phyloP scores from a whole-genome alignment of 2,797 vertebrate genomes.

The Muscicapa striata region DNA sequence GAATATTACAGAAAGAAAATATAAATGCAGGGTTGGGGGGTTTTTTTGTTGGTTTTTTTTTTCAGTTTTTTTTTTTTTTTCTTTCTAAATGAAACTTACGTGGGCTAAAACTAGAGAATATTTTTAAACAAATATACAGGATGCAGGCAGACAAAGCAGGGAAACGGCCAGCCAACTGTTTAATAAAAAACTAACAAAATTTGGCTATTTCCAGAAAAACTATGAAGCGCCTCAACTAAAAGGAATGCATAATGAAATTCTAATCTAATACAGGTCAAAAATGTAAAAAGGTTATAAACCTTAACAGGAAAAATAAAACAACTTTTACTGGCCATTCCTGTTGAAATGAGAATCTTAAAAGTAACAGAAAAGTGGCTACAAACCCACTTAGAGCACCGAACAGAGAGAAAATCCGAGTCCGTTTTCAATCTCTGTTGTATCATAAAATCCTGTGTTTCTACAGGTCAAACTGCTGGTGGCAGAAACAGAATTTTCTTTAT shows the following conservation, averaged over 20 bases:
- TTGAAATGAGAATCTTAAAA: constrained; percentile 87
- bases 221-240: constrained; percentile 88
- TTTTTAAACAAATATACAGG: constrained; percentile 86
- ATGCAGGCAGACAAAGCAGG: constrained; percentile 85
- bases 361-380: constrained; percentile 85
- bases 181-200: constrained; percentile 81
- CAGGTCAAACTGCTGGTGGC: constrained; percentile 84
- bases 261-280: constrained; percentile 87
- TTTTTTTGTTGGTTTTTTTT: neutral
- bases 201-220: constrained; percentile 84
- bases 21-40: constrained; percentile 71
- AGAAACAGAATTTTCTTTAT: constrained; percentile 82
- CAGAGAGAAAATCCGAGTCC: constrained; percentile 83
- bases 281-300: constrained; percentile 92
- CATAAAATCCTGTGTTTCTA: constrained; percentile 83
- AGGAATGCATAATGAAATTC: constrained; percentile 96
- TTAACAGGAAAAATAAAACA: constrained; percentile 87
- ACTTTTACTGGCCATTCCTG: constrained; percentile 89
- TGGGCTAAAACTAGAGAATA: constrained; percentile 83
- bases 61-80: neutral
- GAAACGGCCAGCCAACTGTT: constrained; percentile 81
- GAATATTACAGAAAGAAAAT: constrained; percentile 84
- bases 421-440: constrained; percentile 82
- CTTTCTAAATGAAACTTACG: constrained; percentile 84
- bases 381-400: constrained; percentile 89